A percentile compares a stretch with the other conserved stretches of the same genome.
These are phyloP conservation scores for Phylloscopus whistleri DNA, from an alignment of 2,113 vertebrate genomes.

Conservation along the genomic window DNA sequence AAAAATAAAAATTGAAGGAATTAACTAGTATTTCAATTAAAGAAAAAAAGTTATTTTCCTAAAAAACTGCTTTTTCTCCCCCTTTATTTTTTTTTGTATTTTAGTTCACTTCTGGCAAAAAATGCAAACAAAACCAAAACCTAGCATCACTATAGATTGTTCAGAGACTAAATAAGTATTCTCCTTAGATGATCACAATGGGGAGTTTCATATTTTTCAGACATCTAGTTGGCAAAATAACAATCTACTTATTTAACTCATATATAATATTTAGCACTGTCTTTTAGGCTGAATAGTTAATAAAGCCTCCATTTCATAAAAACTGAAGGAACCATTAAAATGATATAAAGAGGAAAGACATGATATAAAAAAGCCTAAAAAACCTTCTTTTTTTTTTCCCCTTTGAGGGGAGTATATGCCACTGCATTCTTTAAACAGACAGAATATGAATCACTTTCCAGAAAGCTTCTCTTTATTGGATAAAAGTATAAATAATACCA, in stretches of 20 bases:
- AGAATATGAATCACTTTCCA: conserved; percentile 32
- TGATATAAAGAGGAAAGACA: conserved; percentile 4
- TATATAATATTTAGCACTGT: conserved; percentile 27
- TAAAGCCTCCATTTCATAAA: conserved; percentile 19
- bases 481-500: conserved; percentile 26
- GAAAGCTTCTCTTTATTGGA: conserved; percentile 13
- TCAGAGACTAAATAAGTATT: background rate
- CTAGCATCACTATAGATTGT: background rate
- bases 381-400: background rate
- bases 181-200: background rate
- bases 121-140: background rate
- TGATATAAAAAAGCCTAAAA: background rate
- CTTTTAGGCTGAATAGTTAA: conserved; percentile 32
- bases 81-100: background rate
- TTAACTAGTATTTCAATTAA: background rate
- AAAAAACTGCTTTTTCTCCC: background rate
- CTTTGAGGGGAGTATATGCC: background rate
- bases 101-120: background rate
- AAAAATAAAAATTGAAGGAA: background rate
- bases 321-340: conserved; percentile 27
- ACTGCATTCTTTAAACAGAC: conserved; percentile 20
- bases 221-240: background rate
- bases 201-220: background rate
- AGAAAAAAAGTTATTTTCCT: background rate
- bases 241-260: conserved; percentile 14